phyloP scores from a whole-genome alignment of 2,797 vertebrate genomes.

The Epinephelus coioides region DNA sequence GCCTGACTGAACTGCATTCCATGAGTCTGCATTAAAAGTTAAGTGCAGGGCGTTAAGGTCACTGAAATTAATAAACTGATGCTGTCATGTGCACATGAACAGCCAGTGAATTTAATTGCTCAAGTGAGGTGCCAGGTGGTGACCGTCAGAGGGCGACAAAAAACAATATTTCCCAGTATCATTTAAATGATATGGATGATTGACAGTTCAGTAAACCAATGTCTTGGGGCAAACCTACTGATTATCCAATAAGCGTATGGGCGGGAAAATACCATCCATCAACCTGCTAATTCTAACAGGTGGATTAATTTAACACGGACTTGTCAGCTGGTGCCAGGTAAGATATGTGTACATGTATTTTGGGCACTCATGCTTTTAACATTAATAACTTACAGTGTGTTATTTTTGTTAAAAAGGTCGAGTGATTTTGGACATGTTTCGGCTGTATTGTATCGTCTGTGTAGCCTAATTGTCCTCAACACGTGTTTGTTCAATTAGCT shows the following conservation, averaged over 20 bases:
- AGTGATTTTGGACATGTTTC: neutral
- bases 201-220: constrained; percentile 66
- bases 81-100: neutral
- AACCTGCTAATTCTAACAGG: accelerated
- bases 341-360: accelerated
- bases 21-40: neutral
- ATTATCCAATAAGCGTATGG: constrained; percentile 34
- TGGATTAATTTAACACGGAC: accelerated
- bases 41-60: neutral
- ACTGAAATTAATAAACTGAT: neutral
- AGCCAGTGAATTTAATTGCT: neutral
- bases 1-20: neutral
- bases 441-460: neutral
- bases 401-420: accelerated
- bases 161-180: accelerated
- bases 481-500: constrained; percentile 28
- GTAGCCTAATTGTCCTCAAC: neutral
- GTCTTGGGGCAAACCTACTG: accelerated
- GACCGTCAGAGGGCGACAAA: constrained; percentile 37
- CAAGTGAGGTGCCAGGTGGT: neutral
- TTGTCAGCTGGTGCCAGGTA: accelerated
- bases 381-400: neutral
- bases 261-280: accelerated
- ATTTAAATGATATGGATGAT: constrained; percentile 16
- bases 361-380: neutral